Base-by-base conservation (phyloP, 2,888 invertebrate genomes). In the Amitus sp. region DNA sequence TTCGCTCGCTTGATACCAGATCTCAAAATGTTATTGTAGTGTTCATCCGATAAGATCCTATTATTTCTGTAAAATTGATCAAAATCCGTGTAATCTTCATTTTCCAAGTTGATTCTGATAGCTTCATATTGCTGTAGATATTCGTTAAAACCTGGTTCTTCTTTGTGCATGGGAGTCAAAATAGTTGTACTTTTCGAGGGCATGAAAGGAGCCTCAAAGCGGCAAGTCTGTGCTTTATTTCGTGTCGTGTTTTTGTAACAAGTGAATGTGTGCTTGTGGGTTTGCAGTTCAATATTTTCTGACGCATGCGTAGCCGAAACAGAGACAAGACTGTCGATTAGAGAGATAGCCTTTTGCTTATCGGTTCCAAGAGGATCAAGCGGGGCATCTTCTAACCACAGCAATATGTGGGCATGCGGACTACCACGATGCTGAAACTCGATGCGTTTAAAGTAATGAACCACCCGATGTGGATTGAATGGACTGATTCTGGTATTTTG, bases 361-460 rank as follows among this genome's bases (percentile, higher is more conserved):
- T 70, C 70, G 6, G 27, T 34, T 20, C 20, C 49, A 2, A 65
- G 9, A 23, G 15, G 18, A 50, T 68, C 37, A 6, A 39, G 4
- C 1, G 80, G 80, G 43, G 73, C 82, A 45, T 79, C 43, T 39
- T 78, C 65, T 9, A 82, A 69, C 82, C 82, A 83, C 61, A 82
- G 3, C 27, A 82, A 69, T 67, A 80, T 77, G 34, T 82, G 82
- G 7, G 79, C 80, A 56, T 76, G 78, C 0, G 82, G 79, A 59
- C 80, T 80, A 62, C 79, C 82, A 52, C 72, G 62, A 68, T 80
- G 76, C 55, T 80, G 79, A 47, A 82, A 82, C 63, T 82, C 79
- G 61, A 80, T 77, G 1, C 77, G 65, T 68, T 74, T 40, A 66
- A 81, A 82, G 37, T 66, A 68, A 9, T 37, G 5, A 4, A 37